Evolutionary conservation across 2,888 invertebrate species (phyloP).

Genomic region (Eueremaeus valkanovi): DNA sequence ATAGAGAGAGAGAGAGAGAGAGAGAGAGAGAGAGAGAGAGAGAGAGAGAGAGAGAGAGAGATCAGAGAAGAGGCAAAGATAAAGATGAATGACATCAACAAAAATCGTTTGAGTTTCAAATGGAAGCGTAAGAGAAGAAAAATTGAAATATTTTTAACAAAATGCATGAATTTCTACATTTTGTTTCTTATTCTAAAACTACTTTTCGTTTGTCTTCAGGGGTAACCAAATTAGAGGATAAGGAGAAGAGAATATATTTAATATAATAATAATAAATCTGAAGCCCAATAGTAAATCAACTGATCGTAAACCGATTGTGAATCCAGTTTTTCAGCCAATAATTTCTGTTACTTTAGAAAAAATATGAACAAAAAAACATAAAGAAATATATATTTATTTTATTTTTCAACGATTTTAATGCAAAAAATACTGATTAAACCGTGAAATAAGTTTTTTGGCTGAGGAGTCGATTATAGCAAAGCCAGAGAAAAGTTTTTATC

Average conservation of each 20-base stretch:
- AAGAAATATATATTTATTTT: neutral
- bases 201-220: neutral
- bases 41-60: neutral
- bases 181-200: no score
- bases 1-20: no score
- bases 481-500: neutral
- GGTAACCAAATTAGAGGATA: neutral
- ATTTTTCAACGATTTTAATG: neutral
- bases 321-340: neutral
- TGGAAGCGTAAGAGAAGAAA: no score
- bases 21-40: neutral
- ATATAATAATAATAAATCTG: neutral
- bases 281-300: neutral
- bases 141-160: no score
- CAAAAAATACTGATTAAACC: neutral
- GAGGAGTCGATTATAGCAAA: neutral
- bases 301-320: neutral
- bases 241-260: neutral
- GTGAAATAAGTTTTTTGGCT: neutral
- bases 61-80: neutral
- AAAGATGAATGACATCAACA: constrained; percentile 13
- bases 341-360: no score
- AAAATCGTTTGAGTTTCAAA: neutral
- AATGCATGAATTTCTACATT: no score
- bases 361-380: no score